Evolutionary conservation across 2,888 invertebrate genomes (phyloP).

Genomic region (Chironomus riparius): DNA sequence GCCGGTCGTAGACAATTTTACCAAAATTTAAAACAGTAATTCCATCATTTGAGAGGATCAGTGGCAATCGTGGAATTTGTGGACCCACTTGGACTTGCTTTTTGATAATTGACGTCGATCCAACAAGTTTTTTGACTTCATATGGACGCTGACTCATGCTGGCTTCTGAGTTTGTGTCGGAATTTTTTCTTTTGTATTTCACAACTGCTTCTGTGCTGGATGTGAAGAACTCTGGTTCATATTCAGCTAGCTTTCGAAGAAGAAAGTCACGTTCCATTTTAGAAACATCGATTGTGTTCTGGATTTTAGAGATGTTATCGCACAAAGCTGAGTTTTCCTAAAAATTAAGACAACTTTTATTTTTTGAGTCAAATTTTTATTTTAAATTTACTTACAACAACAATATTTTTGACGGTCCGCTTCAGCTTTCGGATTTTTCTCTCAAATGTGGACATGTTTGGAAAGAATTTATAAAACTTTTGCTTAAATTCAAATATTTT

Average conservation of each 20-base stretch:
- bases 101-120: not conserved
- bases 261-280: slow-evolving; percentile 13
- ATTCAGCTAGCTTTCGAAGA: not conserved
- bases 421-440: slow-evolving; percentile 5
- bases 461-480: too few species aligned
- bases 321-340: slow-evolving; percentile 5
- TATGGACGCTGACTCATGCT: not conserved
- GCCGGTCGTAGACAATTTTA: slow-evolving; percentile 59
- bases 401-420: not conserved
- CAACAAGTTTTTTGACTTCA: not conserved
- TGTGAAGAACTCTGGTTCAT: not conserved
- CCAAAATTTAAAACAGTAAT: slow-evolving; percentile 65
- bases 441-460: not conserved
- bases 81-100: not conserved
- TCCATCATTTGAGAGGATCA: slow-evolving; percentile 41
- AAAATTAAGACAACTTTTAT: not conserved
- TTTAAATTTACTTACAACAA: slow-evolving; percentile 2
- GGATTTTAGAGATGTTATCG: not conserved
- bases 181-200: slow-evolving; percentile 1
- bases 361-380: not conserved
- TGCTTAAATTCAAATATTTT: too few species aligned
- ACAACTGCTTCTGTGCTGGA: not conserved
- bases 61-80: not conserved
- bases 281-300: not conserved
- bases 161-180: slow-evolving; percentile 9